A percentile compares a stretch with the other conserved stretches of the same genome.
These are phyloP conservation scores for Hippocampus zosterae DNA, from an alignment of 2,113 vertebrate genomes.

Conservation along the genomic window DNA sequence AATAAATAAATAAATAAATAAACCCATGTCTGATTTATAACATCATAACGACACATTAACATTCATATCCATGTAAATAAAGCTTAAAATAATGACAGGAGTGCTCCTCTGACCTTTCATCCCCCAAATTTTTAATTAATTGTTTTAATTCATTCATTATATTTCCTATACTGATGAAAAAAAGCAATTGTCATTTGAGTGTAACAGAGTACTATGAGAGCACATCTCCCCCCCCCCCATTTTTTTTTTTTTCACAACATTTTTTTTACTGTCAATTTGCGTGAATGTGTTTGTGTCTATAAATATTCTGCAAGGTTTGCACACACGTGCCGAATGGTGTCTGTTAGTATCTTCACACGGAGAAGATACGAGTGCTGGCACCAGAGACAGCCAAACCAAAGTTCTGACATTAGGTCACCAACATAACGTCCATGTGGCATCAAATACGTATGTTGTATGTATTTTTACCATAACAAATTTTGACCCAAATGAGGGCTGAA, in stretches of 20 bases:
- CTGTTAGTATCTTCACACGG: neutral
- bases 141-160: too few relatives aligned
- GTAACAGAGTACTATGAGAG: neutral
- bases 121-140: too few relatives aligned
- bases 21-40: too few relatives aligned
- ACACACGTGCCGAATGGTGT: neutral
- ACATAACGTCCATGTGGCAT: neutral
- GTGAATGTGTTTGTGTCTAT: neutral
- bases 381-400: neutral
- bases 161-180: too few relatives aligned
- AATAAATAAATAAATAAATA: too few relatives aligned
- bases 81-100: neutral
- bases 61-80: too few relatives aligned
- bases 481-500: too few relatives aligned
- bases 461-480: neutral
- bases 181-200: too few relatives aligned
- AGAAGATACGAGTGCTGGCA: neutral
- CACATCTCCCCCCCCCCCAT: too few relatives aligned
- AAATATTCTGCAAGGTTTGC: neutral
- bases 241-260: neutral
- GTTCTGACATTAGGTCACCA: neutral
- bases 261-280: neutral
- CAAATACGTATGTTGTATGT: neutral
- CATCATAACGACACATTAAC: too few relatives aligned
- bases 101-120: neutral